phyloP scores from a whole-genome alignment of 2,888 invertebrate genomes.

The Rhingia rostrata region DNA sequence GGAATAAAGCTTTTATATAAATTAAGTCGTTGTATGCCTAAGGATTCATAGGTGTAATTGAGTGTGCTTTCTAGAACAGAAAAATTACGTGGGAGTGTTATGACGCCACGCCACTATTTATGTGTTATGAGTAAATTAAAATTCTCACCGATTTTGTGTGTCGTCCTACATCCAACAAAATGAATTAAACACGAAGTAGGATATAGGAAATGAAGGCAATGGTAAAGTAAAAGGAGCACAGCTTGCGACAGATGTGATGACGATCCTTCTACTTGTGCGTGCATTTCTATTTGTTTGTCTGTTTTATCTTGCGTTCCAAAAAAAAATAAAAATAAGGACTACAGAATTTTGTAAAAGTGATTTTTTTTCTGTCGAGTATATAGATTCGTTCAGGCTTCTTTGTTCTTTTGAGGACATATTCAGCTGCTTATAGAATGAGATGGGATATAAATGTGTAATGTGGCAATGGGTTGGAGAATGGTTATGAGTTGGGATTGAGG shows the following conservation, averaged over 20 bases:
- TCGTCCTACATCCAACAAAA: conserved; percentile 41
- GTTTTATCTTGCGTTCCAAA: conserved; percentile 28
- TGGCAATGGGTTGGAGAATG: conserved; percentile 35
- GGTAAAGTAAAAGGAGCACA: conserved; percentile 38
- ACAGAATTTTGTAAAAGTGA: conserved; percentile 56
- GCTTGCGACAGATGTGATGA: conserved; percentile 70
- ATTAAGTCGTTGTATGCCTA: conserved; percentile 49
- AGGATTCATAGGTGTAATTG: conserved; percentile 47
- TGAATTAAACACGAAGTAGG: conserved; percentile 1
- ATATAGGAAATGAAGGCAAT: conserved; percentile 1
- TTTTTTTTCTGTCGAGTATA: conserved; percentile 40
- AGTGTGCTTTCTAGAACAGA: conserved; percentile 56
- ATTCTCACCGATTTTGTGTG: conserved; percentile 60
- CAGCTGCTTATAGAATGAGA: conserved; percentile 50
- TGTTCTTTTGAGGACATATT: conserved; percentile 67
- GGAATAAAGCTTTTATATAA: conserved; percentile 63
- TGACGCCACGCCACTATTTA: conserved; percentile 35
- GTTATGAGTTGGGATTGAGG: conserved; percentile 61
- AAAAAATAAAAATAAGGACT: conserved; percentile 26
- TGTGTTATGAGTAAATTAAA: conserved; percentile 64
- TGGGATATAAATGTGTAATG: conserved; percentile 13
- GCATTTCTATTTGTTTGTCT: conserved; percentile 27
- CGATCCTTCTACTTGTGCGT: conserved; percentile 61
- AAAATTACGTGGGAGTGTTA: conserved; percentile 56
- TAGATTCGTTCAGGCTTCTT: conserved; percentile 77